Percentiles rank a stretch among this genome's conserved stretches.
phyloP scores from a whole-genome alignment of 2,113 vertebrate genomes.

The Ceyx cyanopectus region DNA sequence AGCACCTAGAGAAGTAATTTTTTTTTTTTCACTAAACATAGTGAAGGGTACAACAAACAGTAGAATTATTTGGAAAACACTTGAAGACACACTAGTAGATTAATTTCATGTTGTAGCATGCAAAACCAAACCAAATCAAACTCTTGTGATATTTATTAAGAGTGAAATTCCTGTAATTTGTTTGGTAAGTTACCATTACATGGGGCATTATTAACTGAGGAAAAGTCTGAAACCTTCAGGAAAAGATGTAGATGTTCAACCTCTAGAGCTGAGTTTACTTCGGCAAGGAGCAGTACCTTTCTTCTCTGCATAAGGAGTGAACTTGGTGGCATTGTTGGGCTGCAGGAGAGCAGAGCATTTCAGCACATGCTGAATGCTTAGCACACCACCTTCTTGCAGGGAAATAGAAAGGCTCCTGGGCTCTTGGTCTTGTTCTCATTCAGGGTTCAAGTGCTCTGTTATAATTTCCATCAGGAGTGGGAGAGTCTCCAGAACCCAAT shows the following conservation, averaged over 20 bases:
- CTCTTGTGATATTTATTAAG: conserved; percentile 55
- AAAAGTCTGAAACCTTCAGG: conserved; percentile 15
- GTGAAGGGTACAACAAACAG: conserved; percentile 6
- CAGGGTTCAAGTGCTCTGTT: neutral
- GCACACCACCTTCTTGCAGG: neutral
- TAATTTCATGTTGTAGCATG: conserved; percentile 20
- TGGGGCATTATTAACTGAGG: neutral
- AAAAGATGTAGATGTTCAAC: neutral
- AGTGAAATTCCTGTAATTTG: conserved; percentile 25
- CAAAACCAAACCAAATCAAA: conserved; percentile 37
- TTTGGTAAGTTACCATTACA: conserved; percentile 15
- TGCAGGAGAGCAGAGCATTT: neutral
- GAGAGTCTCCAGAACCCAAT: neutral
- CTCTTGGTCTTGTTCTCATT: neutral
- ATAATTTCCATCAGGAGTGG: neutral
- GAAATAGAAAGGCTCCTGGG: neutral
- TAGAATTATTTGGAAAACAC: conserved; percentile 32
- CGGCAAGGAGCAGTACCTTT: neutral
- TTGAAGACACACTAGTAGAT: conserved; percentile 32
- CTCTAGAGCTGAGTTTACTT: neutral
- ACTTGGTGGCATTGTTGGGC: neutral
- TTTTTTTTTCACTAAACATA: neutral
- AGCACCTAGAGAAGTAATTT: conserved; percentile 38
- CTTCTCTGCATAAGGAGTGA: rapidly evolving
- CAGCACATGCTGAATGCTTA: neutral